phyloP scores from a whole-genome alignment of 2,797 vertebrate genomes.

The Salarias fasciatus region DNA sequence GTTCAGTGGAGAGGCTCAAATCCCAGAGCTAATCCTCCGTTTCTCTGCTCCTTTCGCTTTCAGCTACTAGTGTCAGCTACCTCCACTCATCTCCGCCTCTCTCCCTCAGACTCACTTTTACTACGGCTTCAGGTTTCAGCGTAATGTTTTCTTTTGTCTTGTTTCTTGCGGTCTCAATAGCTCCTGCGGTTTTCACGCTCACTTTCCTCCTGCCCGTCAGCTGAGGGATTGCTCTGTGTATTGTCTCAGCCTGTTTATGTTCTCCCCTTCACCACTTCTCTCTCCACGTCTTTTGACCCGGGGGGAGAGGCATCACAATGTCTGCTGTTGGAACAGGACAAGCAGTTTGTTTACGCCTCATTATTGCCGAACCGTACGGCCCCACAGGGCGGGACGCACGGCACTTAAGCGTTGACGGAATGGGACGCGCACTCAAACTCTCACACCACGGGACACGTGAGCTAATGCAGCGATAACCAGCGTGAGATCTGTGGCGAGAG shows the following conservation, averaged over 20 bases:
- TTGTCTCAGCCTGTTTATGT: slow-evolving; percentile 34
- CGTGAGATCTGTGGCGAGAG: not conserved
- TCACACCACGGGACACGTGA: slow-evolving; percentile 15
- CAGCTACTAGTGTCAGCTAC: slow-evolving; percentile 35
- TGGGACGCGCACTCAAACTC: slow-evolving; percentile 15
- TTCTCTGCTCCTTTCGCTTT: slow-evolving; percentile 48
- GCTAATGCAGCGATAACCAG: slow-evolving; percentile 13
- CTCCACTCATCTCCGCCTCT: slow-evolving; percentile 38
- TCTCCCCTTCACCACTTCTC: slow-evolving; percentile 9
- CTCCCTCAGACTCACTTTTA: slow-evolving; percentile 18
- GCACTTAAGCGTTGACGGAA: slow-evolving; percentile 53
- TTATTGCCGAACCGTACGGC: slow-evolving; percentile 48
- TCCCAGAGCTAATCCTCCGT: slow-evolving; percentile 62
- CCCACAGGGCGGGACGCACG: slow-evolving; percentile 19
- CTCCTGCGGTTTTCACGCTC: slow-evolving; percentile 29
- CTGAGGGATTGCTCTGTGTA: slow-evolving; percentile 35
- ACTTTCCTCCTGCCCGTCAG: slow-evolving; percentile 43
- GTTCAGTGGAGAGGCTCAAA: slow-evolving; percentile 62
- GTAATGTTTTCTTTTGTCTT: slow-evolving; percentile 13
- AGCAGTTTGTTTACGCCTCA: slow-evolving; percentile 64
- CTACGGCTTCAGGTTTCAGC: slow-evolving; percentile 19
- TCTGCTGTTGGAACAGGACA: slow-evolving; percentile 43
- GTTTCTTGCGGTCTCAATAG: slow-evolving; percentile 16
- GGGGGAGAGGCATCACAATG: slow-evolving; percentile 55
- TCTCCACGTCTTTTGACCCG: slow-evolving; percentile 31